phyloP scores from a whole-genome alignment of 2,888 invertebrate genomes.

The Plusia festucae region DNA sequence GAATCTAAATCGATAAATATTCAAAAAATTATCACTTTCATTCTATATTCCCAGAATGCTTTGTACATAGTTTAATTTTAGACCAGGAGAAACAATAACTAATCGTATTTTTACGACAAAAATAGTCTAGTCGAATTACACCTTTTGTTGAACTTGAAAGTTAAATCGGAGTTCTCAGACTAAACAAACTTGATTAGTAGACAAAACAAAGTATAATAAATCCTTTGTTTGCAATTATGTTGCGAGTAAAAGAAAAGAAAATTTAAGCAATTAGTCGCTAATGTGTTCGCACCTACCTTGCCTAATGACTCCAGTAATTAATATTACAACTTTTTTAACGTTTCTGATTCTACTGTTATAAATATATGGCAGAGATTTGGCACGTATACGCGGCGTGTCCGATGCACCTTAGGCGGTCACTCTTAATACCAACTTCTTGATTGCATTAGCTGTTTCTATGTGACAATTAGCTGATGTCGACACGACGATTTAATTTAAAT shows the following conservation, averaged over 20 bases:
- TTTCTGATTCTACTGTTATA: background rate
- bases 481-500: slow-evolving; percentile 2
- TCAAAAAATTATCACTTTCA: background rate
- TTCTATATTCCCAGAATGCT: too few species aligned
- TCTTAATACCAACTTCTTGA: background rate
- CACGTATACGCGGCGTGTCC: background rate
- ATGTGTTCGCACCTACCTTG: slow-evolving; percentile 10
- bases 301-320: slow-evolving; percentile 8
- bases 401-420: background rate
- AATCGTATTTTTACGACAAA: background rate
- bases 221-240: background rate
- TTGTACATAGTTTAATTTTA: too few species aligned
- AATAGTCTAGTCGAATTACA: background rate
- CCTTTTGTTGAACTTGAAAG: background rate
- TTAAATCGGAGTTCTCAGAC: background rate
- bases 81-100: background rate
- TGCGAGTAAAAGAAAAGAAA: background rate
- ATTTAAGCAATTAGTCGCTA: slow-evolving; percentile 19
- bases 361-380: background rate
- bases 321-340: background rate
- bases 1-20: background rate
- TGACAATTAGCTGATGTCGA: slow-evolving; percentile 1
- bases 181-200: background rate
- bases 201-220: background rate
- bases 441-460: slow-evolving; percentile 4